phyloP scores from a whole-genome alignment of 2,888 invertebrate genomes.

The Entomobrya multifasciata region DNA sequence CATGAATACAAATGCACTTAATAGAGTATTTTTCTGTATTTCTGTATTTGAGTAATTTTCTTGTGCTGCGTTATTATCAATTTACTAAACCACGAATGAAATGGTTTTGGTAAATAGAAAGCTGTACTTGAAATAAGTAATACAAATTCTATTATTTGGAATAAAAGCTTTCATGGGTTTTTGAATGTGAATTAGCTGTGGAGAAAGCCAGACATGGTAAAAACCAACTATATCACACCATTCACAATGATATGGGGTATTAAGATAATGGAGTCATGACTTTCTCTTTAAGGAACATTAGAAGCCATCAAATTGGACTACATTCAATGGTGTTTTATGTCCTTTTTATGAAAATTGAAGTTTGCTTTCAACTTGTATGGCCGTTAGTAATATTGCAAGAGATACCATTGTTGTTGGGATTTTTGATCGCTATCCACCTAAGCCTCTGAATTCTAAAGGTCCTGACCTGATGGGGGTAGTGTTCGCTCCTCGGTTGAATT shows the following conservation, averaged over 20 bases:
- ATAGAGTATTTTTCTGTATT: no score
- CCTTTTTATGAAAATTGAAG: not conserved
- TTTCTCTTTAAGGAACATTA: conserved; percentile 72
- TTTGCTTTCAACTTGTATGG: not conserved
- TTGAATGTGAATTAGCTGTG: conserved; percentile 62
- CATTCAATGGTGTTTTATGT: not conserved
- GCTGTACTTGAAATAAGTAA: no score
- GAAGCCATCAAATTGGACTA: conserved; percentile 47
- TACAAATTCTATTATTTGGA: not conserved
- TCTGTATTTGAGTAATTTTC: no score
- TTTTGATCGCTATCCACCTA: no score
- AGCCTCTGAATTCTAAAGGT: no score
- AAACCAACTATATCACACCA: conserved; percentile 37
- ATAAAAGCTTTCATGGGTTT: conserved; percentile 51
- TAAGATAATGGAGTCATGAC: conserved; percentile 72
- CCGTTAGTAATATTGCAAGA: not conserved
- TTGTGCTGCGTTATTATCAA: no score
- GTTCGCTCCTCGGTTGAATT: no score
- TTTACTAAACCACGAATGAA: no score
- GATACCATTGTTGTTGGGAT: not conserved
- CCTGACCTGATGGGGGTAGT: no score
- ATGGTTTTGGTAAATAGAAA: no score
- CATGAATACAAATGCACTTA: no score
- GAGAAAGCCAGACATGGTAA: conserved; percentile 53
- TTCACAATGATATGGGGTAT: conserved; percentile 9